Evolutionary conservation across 2,888 invertebrate species (phyloP), one percentile per base, ranked within the genome.

Genomic region (Oasisia sp.): DNA sequence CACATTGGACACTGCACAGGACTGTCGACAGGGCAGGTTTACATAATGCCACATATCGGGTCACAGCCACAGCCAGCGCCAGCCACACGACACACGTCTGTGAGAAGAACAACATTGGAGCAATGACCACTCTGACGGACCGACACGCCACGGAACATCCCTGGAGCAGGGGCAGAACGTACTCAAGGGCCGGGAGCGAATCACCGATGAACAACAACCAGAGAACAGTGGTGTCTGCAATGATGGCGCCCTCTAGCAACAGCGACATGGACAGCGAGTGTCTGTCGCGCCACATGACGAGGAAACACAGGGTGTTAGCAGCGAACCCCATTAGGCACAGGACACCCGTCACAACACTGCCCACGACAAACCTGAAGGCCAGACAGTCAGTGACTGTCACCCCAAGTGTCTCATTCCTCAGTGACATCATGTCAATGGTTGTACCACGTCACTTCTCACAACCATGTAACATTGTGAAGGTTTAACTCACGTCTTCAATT

Each of bases 151-250:
- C 56, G 32, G 89, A 38, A 74, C 93, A 93, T 45, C 92, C 89
- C 19, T 90, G 44, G 19, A 93, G 91, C n/a, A 93, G 3, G 0
- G 92, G 91, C 1, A 93, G 32, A 44, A 93, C 58, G 32, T 92
- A 92, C 2, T 91, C 93, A 56, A 93, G 92, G 0, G 91, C 91
- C n/a, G 93, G 93, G 7, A 93, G n/a, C 11, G 90, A 89, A 56
- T 93, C 93, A 32, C 91, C 92, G 5, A 93, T 92, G 92, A 93
- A 93, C n/a, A 93, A 56, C 92, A 93, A 93, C 93, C 93, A 93
- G 11, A 93, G 44, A 27, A 93, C 91, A 50, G 90, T 92, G 7
- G 93, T 91, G 91, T 93, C 93, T 11, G 93, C 92, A 19, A 92
- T 90, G 56, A 92, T 14, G 27, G 92, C 74, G 19, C 93, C 93